Evolutionary conservation across 2,888 invertebrate genomes (phyloP).

Genomic region (Ypsolopha sequella): DNA sequence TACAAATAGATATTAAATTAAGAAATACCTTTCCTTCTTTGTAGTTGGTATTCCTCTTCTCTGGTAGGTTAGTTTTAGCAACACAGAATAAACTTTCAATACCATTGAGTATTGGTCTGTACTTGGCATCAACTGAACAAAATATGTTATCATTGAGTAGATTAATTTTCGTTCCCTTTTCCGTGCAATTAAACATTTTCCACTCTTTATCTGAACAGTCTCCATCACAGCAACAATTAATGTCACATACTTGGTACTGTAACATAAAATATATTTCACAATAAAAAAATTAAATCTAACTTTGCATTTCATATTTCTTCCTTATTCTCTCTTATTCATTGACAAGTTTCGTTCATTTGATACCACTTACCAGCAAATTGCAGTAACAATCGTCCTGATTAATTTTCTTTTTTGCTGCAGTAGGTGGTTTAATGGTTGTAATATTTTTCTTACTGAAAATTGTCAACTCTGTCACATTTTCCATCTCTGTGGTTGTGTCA

Average conservation of each 20-base stretch:
- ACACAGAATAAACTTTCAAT: conserved; percentile 45
- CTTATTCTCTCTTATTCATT: neutral
- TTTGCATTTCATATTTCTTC: neutral
- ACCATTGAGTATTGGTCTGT: conserved; percentile 9
- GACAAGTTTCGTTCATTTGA: too few species aligned
- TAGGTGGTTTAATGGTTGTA: conserved; percentile 22
- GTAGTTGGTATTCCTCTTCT: conserved; percentile 20
- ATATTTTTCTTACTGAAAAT: conserved; percentile 36
- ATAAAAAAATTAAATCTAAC: too few species aligned
- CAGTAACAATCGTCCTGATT: conserved; percentile 33
- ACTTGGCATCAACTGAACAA: conserved; percentile 15
- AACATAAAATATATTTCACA: conserved; percentile 14
- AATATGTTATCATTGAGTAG: conserved; percentile 22
- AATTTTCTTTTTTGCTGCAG: conserved; percentile 22
- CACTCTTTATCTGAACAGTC: conserved; percentile 76
- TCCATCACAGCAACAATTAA: conserved; percentile 87
- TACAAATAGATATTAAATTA: conserved; percentile 1
- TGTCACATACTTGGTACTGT: conserved; percentile 77
- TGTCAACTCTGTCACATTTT: conserved; percentile 49
- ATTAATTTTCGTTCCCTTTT: conserved; percentile 12
- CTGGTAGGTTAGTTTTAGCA: conserved; percentile 47
- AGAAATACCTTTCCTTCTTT: conserved; percentile 20
- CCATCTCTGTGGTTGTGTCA: conserved; percentile 33
- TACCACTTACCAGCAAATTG: conserved; percentile 42
- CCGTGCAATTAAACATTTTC: conserved; percentile 72